Base-by-base conservation (phyloP, 2,797 vertebrate species). In the Lagodon rhomboides region DNA sequence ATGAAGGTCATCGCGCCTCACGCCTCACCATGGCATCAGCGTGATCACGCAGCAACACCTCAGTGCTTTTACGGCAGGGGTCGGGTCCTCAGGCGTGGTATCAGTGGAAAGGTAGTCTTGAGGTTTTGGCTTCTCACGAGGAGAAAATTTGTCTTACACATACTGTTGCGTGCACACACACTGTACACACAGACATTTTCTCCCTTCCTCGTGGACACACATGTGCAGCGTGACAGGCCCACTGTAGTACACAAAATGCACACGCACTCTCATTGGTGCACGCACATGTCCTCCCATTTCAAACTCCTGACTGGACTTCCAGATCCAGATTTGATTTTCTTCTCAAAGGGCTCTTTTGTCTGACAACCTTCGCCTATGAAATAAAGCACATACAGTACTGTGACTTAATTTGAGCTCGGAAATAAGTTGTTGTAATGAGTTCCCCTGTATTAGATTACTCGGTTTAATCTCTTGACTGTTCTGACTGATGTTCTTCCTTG, bases 271-370 rank as follows among this genome's bases (percentile, higher is more conserved):
- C 41, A 67, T 49, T 38, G 3, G 58, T 53, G 73, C 44, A 63
- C 51, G 77, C 61, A 80, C 59, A 67, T 56, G 70, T 59, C 60
- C 47, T 83, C 67, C 16, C 22, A 64, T 86, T 85, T 84, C 46
- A 55, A 78, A 88, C 84, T 85, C 82, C 80, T 84, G 85, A 92
- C 89, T 78, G 59, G 60, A 70, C 75, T 73, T 59, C 65, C 53
- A 68, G 75, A 82, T 78, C 51, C 41, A 88, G 86, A 93, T 92
- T 87, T 74, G 85, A 89, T 89, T 90, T 88, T 89, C 70, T 58
- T 61, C 70, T 93, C 75, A 93, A 92, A 91, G 81, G 68, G n/a
- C 20, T 54, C 74, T 79, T 92, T 92, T 94, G 90, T 93, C 43
- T 1, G 61, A 55, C 46, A 41, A 84, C 59, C 55, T 81, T 75